phyloP scores from a whole-genome alignment of 2,888 invertebrate genomes.

The Yponomeuta sedellus region DNA sequence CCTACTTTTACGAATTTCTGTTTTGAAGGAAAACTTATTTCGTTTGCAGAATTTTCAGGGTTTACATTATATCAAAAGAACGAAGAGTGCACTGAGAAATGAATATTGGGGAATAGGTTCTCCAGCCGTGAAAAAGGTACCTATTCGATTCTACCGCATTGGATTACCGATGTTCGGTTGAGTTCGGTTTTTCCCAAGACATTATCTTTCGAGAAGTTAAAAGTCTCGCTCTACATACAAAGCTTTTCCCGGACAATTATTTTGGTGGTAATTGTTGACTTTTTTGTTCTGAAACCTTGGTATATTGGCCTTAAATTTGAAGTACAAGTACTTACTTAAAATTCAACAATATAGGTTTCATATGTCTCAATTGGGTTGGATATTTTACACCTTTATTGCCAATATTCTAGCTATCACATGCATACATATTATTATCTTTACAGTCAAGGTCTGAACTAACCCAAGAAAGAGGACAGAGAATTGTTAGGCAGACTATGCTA shows the following conservation, averaged over 20 bases:
- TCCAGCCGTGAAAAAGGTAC: neutral
- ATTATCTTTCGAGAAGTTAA: neutral
- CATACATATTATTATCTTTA: too few species aligned
- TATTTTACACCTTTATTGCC: too few species aligned
- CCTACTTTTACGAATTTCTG: too few species aligned
- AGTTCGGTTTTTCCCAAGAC: neutral
- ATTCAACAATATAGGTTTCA: too few species aligned
- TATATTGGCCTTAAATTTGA: too few species aligned
- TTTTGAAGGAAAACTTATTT: too few species aligned
- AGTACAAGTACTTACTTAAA: too few species aligned
- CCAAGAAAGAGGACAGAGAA: too few species aligned
- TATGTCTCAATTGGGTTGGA: too few species aligned
- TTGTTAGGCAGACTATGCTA: too few species aligned
- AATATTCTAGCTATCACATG: too few species aligned
- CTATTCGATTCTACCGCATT: neutral
- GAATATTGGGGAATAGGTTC: neutral
- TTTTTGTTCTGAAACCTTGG: neutral
- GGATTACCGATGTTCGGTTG: neutral
- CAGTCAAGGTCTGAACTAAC: too few species aligned
- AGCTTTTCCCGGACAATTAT: neutral
- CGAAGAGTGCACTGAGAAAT: neutral
- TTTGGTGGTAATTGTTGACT: neutral
- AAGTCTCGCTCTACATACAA: neutral
- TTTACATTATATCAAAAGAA: neutral
- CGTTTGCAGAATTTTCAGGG: neutral